phyloP scores from a whole-genome alignment of 2,797 vertebrate genomes.

The Alauda arvensis region DNA sequence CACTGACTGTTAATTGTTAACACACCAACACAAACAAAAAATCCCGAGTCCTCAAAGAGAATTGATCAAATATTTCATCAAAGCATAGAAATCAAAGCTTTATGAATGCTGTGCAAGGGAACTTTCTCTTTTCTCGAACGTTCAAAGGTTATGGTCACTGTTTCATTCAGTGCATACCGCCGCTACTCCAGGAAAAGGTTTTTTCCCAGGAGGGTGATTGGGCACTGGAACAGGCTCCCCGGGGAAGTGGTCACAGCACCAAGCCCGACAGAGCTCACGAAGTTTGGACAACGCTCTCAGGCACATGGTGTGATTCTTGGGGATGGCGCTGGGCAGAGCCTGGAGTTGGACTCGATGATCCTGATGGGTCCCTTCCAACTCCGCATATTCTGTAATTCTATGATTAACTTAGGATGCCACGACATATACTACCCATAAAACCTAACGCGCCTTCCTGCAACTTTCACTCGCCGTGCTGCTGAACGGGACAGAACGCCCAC shows the following conservation, averaged over 20 bases:
- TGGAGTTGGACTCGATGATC: neutral
- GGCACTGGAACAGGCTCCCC: neutral
- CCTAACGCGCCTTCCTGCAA: accelerated
- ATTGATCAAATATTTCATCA: neutral
- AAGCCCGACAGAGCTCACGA: neutral
- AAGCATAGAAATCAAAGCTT: neutral
- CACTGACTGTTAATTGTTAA: neutral
- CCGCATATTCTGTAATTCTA: accelerated
- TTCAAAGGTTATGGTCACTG: neutral
- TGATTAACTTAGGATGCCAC: accelerated
- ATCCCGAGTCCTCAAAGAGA: accelerated
- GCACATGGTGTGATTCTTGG: too few species aligned
- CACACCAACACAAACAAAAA: neutral
- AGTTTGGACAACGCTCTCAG: neutral
- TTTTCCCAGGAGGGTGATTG: neutral
- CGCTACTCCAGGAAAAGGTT: neutral
- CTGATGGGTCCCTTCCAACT: neutral
- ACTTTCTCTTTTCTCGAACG: too few species aligned
- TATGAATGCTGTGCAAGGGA: neutral
- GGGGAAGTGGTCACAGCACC: neutral
- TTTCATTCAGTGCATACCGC: accelerated
- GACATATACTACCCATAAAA: accelerated
- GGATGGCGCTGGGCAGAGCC: neutral
- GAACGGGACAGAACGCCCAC: neutral
- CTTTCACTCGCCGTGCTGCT: accelerated